Conservation (phyloP, 1,140 invertebrate species). For the Caenorhabditis elegans region DNA sequence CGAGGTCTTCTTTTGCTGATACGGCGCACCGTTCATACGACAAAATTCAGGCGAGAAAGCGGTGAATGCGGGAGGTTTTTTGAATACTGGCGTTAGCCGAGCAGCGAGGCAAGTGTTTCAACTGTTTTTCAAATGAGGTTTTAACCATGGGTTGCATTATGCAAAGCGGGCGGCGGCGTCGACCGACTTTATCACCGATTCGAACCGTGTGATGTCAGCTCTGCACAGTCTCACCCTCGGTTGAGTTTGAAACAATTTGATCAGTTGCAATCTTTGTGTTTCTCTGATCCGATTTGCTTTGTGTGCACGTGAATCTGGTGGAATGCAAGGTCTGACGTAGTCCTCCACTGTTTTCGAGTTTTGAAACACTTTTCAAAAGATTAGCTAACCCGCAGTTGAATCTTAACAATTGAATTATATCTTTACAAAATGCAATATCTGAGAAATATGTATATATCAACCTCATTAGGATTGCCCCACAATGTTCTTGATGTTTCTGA, state of each 20-base stretch:
- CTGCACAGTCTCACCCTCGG: background rate
- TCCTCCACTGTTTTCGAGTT: background rate
- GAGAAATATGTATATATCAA: too few relatives aligned
- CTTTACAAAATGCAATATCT: too few relatives aligned
- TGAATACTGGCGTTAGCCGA: background rate
- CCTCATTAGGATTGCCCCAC: too few relatives aligned
- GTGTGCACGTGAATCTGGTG: background rate
- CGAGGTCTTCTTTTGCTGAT: slow-evolving; percentile 7
- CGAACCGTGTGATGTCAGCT: slow-evolving; percentile 30
- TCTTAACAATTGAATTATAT: too few relatives aligned
- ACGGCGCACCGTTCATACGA: slow-evolving; percentile 27
- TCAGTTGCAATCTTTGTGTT: slow-evolving; percentile 32
- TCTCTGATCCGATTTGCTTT: background rate
- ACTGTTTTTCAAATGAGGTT: slow-evolving; percentile 32
- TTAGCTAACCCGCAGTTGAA: too few relatives aligned
- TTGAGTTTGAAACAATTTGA: slow-evolving; percentile 33
- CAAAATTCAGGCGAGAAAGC: background rate
- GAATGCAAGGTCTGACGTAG: background rate
- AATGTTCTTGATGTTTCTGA: too few relatives aligned
- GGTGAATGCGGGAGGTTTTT: background rate
- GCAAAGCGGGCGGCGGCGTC: background rate
- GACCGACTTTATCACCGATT: background rate
- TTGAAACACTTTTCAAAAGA: background rate
- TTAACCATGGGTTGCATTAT: slow-evolving; percentile 32
- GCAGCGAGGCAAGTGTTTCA: background rate